Evolutionary conservation across 2,113 vertebrate genomes (phyloP).

Genomic region (Entelurus aequoreus): DNA sequence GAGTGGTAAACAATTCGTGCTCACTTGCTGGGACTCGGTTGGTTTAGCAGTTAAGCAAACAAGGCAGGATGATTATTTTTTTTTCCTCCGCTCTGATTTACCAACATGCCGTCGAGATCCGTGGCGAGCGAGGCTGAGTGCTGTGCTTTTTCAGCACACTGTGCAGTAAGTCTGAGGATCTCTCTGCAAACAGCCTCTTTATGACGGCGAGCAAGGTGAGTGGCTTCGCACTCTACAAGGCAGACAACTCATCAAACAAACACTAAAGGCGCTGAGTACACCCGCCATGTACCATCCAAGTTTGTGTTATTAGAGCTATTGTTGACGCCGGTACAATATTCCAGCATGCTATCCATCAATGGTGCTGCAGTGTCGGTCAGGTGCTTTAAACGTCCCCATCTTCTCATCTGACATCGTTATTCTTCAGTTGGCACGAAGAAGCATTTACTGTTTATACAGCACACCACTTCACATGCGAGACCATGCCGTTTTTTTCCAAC

Average conservation of each 20-base stretch:
- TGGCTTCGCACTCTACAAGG: slow-evolving; percentile 66
- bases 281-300: slow-evolving; percentile 41
- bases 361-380: background rate
- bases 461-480: slow-evolving; percentile 34
- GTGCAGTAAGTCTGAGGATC: slow-evolving; percentile 68
- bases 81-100: slow-evolving; percentile 40
- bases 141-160: slow-evolving; percentile 50
- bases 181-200: slow-evolving; percentile 74
- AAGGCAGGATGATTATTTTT: slow-evolving; percentile 55
- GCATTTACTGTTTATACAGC: slow-evolving; percentile 60
- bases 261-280: slow-evolving; percentile 55
- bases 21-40: slow-evolving; percentile 37
- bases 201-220: slow-evolving; percentile 66
- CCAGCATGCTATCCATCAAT: slow-evolving; percentile 27
- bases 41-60: slow-evolving; percentile 56
- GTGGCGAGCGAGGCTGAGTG: slow-evolving; percentile 60
- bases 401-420: slow-evolving; percentile 40
- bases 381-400: slow-evolving; percentile 6
- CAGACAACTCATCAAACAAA: slow-evolving; percentile 69
- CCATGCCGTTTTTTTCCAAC: slow-evolving; percentile 54
- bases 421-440: slow-evolving; percentile 53
- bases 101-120: slow-evolving; percentile 60
- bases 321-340: slow-evolving; percentile 51
- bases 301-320: slow-evolving; percentile 56
- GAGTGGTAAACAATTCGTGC: slow-evolving; percentile 19